Conservation (phyloP, 2,888 invertebrate species). For the Cyclophora albipunctata region DNA sequence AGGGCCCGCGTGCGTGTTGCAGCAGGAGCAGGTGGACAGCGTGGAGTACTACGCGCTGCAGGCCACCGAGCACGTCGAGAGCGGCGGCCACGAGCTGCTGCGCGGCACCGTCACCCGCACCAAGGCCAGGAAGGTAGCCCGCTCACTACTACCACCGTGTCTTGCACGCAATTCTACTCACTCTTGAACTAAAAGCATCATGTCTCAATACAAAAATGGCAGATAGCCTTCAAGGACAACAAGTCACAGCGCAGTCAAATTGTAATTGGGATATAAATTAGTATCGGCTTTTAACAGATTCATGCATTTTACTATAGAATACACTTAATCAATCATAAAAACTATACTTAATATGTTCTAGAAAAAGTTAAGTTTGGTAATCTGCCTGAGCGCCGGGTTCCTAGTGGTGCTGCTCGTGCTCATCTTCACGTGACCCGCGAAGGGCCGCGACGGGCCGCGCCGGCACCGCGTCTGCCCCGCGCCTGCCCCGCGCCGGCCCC, state of each 20-base stretch:
- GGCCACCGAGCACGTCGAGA: slow-evolving; percentile 75
- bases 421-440: slow-evolving; percentile 28
- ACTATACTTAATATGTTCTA: slow-evolving; percentile 30
- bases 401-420: slow-evolving; percentile 55
- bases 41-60: slow-evolving; percentile 80
- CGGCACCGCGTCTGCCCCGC: not conserved
- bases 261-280: no score
- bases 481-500: not conserved
- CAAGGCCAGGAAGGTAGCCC: slow-evolving; percentile 68
- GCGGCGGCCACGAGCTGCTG: slow-evolving; percentile 70
- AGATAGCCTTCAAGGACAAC: no score
- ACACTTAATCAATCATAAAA: no score
- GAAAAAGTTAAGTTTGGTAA: slow-evolving; percentile 54
- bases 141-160: not conserved
- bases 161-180: not conserved
- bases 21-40: slow-evolving; percentile 80
- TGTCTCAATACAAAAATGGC: no score
- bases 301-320: no score
- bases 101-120: slow-evolving; percentile 65
- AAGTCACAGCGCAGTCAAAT: no score
- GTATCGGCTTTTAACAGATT: no score
- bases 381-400: slow-evolving; percentile 50
- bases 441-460: not conserved
- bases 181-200: not conserved
- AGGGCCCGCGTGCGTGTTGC: slow-evolving; percentile 15